A percentile compares a stretch with the other conserved stretches of the same genome.
Conservation (phyloP, 1,140 invertebrate genomes). For the Ostrea edulis region DNA sequence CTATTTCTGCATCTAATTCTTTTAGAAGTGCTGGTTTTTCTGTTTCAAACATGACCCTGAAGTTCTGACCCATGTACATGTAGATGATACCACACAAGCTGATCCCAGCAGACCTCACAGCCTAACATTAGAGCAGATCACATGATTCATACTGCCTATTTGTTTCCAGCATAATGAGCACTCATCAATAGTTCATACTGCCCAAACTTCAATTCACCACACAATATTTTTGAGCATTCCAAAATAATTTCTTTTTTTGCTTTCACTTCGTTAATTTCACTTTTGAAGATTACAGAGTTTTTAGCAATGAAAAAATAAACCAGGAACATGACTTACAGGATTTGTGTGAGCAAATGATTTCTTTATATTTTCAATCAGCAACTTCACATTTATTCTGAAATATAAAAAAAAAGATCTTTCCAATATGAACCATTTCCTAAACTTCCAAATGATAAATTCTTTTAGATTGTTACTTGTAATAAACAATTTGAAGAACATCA, state of each 20-base stretch:
- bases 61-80: conserved; percentile 87
- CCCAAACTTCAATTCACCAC: too few relatives aligned
- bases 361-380: conserved; percentile 89
- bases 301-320: background rate
- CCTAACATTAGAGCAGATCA: conserved; percentile 60
- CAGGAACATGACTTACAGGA: conserved; percentile 80
- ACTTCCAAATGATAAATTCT: too few relatives aligned
- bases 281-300: too few relatives aligned
- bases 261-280: too few relatives aligned
- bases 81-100: conserved; percentile 86
- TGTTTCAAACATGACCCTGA: conserved; percentile 90
- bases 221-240: background rate
- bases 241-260: too few relatives aligned
- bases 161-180: background rate
- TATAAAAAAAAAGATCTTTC: conserved; percentile 61
- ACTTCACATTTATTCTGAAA: conserved; percentile 88
- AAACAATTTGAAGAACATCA: too few relatives aligned
- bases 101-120: conserved; percentile 88
- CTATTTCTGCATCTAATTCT: conserved; percentile 92
- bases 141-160: background rate
- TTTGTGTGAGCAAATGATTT: conserved; percentile 92
- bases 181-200: background rate
- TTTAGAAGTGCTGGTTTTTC: conserved; percentile 92
- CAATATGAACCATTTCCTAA: too few relatives aligned
- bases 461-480: too few relatives aligned